phyloP scores from a whole-genome alignment of 2,797 vertebrate species.

The Cottoperca gobio region DNA sequence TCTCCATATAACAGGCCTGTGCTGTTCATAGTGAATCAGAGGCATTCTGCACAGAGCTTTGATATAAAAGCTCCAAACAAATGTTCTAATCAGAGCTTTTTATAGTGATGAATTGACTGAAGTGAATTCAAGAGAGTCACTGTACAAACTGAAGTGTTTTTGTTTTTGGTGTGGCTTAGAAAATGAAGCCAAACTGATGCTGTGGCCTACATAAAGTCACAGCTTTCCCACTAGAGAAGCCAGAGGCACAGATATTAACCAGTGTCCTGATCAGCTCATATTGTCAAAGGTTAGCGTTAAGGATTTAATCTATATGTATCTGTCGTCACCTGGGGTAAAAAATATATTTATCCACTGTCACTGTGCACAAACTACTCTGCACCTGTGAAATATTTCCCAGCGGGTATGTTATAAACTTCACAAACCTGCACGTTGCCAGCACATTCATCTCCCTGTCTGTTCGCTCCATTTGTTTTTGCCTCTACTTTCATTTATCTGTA shows the following conservation, averaged over 20 bases:
- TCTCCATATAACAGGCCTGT: neutral
- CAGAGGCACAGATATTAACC: slow-evolving; percentile 33
- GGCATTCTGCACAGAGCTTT: neutral
- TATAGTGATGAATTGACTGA: slow-evolving; percentile 27
- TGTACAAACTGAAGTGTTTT: slow-evolving; percentile 19
- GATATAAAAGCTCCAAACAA: slow-evolving; percentile 20
- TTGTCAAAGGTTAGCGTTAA: slow-evolving; percentile 18
- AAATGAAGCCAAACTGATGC: slow-evolving; percentile 31
- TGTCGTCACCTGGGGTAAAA: slow-evolving; percentile 40
- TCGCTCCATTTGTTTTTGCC: slow-evolving; percentile 70
- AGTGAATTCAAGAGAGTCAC: slow-evolving; percentile 1
- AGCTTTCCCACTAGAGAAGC: slow-evolving; percentile 7
- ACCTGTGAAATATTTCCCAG: slow-evolving; percentile 69
- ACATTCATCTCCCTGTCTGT: slow-evolving; percentile 66
- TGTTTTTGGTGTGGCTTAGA: slow-evolving; percentile 22
- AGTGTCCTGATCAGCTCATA: slow-evolving; percentile 2
- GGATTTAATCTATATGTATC: slow-evolving; percentile 58
- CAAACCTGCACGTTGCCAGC: slow-evolving; percentile 49
- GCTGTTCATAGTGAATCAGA: slow-evolving; percentile 11
- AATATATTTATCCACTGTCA: slow-evolving; percentile 56
- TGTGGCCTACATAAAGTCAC: slow-evolving; percentile 22
- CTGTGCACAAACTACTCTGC: slow-evolving; percentile 55
- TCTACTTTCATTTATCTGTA: slow-evolving; percentile 52
- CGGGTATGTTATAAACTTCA: slow-evolving; percentile 62
- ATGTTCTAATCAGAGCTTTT: slow-evolving; percentile 17